phyloP scores from a whole-genome alignment of 2,888 invertebrate species.

The Enoplolaimus lenunculus region DNA sequence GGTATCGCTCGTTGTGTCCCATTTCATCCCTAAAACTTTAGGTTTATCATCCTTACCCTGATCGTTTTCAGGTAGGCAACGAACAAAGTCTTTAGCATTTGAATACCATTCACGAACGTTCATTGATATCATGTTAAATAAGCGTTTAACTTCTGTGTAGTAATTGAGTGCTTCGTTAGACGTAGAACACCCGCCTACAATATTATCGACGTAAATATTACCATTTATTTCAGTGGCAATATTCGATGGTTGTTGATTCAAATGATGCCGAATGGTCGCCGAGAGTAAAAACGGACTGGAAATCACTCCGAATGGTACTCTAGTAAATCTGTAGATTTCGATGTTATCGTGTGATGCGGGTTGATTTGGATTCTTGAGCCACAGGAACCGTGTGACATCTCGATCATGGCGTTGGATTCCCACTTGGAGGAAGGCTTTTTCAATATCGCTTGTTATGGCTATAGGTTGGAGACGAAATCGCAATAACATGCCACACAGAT shows the following conservation, averaged over 20 bases:
- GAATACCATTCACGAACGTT: conserved; percentile 21
- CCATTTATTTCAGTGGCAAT: conserved; percentile 10
- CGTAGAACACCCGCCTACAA: background rate
- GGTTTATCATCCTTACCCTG: no score
- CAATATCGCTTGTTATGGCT: conserved; percentile 24
- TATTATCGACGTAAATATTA: conserved; percentile 27
- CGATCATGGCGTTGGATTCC: conserved; percentile 22
- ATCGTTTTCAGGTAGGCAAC: background rate
- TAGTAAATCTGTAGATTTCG: background rate
- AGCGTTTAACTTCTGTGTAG: conserved; percentile 22
- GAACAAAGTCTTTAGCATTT: conserved; percentile 5
- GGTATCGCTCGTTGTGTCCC: conserved; percentile 21
- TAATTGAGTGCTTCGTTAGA: conserved; percentile 16
- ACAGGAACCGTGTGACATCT: conserved; percentile 24
- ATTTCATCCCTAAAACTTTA: conserved; percentile 19
- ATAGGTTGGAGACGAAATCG: conserved; percentile 24
- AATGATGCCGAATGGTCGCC: conserved; percentile 10
- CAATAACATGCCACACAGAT: conserved; percentile 23
- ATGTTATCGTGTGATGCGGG: background rate
- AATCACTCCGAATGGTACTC: background rate
- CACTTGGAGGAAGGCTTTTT: conserved; percentile 21
- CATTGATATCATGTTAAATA: conserved; percentile 20
- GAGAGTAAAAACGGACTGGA: conserved; percentile 1
- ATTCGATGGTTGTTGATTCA: background rate
- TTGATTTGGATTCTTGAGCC: conserved; percentile 20